phyloP scores from a whole-genome alignment of 2,888 invertebrate species.

The Acanthoscelides obtectus region DNA sequence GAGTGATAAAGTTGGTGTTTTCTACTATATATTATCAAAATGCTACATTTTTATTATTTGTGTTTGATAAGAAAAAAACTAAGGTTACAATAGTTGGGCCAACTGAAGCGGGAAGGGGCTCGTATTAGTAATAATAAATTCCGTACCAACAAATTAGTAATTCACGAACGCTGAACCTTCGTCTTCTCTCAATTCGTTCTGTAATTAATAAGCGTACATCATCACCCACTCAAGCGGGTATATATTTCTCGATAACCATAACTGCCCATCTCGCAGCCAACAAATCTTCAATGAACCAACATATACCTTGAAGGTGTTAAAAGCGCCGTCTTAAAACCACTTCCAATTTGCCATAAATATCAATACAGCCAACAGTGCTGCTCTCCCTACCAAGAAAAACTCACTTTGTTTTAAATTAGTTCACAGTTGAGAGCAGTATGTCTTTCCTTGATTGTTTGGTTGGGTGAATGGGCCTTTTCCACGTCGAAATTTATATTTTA shows the following conservation, averaged over 20 bases:
- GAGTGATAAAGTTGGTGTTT: too few species aligned
- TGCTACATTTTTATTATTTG: too few species aligned
- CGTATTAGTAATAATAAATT: too few species aligned
- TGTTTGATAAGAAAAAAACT: too few species aligned
- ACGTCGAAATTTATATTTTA: too few species aligned
- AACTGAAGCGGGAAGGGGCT: too few species aligned
- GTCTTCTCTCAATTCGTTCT: not conserved
- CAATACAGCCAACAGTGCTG: not conserved
- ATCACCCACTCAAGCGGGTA: not conserved
- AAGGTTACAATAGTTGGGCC: too few species aligned
- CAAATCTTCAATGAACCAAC: not conserved
- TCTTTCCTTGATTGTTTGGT: not conserved
- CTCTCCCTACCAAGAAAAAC: not conserved
- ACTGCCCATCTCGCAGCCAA: not conserved
- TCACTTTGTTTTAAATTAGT: not conserved
- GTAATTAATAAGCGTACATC: not conserved
- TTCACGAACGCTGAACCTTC: not conserved
- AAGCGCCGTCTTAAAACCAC: not conserved
- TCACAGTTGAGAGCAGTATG: not conserved
- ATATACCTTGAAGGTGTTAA: not conserved
- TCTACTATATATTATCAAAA: too few species aligned
- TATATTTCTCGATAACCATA: not conserved
- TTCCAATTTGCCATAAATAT: not conserved
- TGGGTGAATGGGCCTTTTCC: not conserved
- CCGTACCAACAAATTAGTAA: too few species aligned